Base-by-base conservation (phyloP, 2,113 vertebrate species). In the Phrynosoma blainvillii region DNA sequence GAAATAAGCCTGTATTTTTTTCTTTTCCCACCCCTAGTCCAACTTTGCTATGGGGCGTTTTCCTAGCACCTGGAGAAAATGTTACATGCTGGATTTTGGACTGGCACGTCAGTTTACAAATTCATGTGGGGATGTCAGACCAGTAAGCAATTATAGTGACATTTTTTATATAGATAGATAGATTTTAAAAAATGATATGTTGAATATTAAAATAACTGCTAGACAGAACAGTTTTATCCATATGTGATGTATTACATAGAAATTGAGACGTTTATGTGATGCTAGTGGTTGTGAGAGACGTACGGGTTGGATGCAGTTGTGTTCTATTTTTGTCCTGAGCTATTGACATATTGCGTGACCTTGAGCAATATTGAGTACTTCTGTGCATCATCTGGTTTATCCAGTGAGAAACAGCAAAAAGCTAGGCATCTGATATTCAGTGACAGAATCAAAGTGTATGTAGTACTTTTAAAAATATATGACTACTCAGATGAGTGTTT, bases 1-100 rank as follows among this genome's bases (percentile, higher is more conserved):
- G 8, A 27, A 7, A 65, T 86, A 25, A 82, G 0, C 89, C 52
- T 88, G 0, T 87, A 36, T 40, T 65, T 40, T 81, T 36, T 42
- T 93, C 84, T 94, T 88, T 79, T 2, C 36, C 36, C 90, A 93
- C 4, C 95, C 90, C 91, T 93, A 99, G 99, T 99, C 99, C 23
- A 99, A 99, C 93, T 99, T 99, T 14, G 98, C 99, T 75, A 99
- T 99, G 99, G 99, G 99, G 86, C 98, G 98, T 74, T 99, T 99
- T 94, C 98, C 99, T 85, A 99, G 98, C 93, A 99, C 99, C 20
- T 99, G 98, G 93, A 98, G 98, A 84, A 99, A 98, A 90, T 99
- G 99, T 96, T 99, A 97, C 92, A 99, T 99, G 99, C 97, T 99
- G 96, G 99, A 99, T 96, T 99, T 99, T 91, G 99, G 99, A 95